These are phyloP conservation scores for Zaprionus lachaisei DNA, from an alignment of 1,140 invertebrate species.

Conservation along the genomic window DNA sequence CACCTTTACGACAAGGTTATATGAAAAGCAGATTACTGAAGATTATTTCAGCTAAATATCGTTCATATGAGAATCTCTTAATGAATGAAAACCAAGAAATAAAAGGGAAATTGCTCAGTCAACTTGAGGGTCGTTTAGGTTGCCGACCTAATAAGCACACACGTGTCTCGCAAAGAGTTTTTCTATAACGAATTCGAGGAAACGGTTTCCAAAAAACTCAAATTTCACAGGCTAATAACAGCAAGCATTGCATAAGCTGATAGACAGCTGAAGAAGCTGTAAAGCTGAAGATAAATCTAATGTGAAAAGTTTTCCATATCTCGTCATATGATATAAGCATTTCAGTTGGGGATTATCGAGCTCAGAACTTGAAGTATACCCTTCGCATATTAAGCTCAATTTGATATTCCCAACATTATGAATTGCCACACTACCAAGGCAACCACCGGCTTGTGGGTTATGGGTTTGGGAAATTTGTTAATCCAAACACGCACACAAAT, in stretches of 20 bases:
- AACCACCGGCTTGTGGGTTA: conserved; percentile 8
- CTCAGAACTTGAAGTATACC: background rate
- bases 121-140: background rate
- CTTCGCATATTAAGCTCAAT: background rate
- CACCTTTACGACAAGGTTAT: background rate
- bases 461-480: conserved; percentile 27
- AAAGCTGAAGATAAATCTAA: background rate
- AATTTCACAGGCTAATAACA: background rate
- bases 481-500: conserved; percentile 38
- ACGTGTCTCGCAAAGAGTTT: background rate
- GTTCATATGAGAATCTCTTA: background rate
- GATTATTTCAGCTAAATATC: background rate
- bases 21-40: background rate
- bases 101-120: background rate
- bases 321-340: background rate
- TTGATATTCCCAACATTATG: background rate
- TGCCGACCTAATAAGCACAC: background rate
- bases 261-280: background rate
- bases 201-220: background rate
- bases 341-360: background rate
- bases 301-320: background rate
- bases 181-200: background rate
- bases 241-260: background rate
- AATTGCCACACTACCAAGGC: conserved; percentile 3
- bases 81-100: background rate